Evolutionary conservation across 2,797 vertebrate genomes (phyloP).

Genomic region (Nyctibius grandis): DNA sequence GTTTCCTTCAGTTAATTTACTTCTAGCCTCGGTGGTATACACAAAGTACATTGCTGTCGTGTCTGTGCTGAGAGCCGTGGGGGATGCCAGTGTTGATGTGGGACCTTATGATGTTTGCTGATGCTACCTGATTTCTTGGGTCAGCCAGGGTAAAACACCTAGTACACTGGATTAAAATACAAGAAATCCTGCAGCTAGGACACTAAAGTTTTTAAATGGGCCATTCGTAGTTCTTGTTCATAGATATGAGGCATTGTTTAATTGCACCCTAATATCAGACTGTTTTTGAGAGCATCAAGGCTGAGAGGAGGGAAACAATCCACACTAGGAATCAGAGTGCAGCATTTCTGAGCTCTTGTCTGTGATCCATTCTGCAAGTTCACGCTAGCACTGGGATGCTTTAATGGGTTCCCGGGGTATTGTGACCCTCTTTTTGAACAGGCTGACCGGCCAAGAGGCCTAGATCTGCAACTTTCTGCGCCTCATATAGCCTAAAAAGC

Average conservation of each 20-base stretch:
- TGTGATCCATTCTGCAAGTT: background rate
- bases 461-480: background rate
- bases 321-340: rapidly evolving
- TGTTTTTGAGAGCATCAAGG: background rate
- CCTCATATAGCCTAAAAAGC: background rate
- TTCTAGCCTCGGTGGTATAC: background rate
- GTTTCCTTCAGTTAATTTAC: background rate
- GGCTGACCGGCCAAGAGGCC: background rate
- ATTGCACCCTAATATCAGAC: background rate
- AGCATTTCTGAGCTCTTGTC: background rate
- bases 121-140: background rate
- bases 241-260: background rate
- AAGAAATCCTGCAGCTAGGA: background rate
- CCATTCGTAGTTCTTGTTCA: background rate
- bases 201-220: background rate
- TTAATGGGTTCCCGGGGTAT: background rate
- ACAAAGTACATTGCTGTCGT: background rate
- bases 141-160: background rate
- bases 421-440: background rate
- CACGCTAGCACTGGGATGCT: background rate
- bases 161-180: background rate
- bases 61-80: background rate
- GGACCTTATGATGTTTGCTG: background rate
- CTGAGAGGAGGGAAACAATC: background rate
- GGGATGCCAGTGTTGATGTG: background rate